Evolutionary conservation across 2,888 invertebrate species (phyloP).

Genomic region (Cephus runcator): DNA sequence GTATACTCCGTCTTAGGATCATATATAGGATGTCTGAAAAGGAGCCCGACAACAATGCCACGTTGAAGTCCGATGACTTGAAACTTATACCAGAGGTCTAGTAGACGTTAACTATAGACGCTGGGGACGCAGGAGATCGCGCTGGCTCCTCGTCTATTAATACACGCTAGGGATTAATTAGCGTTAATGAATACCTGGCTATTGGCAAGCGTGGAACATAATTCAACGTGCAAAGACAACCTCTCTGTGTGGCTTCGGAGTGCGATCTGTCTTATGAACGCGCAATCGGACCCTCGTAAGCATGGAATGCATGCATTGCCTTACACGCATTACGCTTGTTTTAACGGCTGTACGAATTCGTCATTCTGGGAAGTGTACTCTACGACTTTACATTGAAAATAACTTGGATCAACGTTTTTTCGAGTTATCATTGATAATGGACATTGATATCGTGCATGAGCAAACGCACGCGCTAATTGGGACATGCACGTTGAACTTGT

Average conservation of each 20-base stretch:
- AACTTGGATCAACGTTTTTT: background rate
- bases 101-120: background rate
- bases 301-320: background rate
- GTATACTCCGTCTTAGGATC: background rate
- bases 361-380: background rate
- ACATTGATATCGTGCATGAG: background rate
- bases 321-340: background rate
- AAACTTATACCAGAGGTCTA: background rate
- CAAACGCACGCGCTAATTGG: background rate
- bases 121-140: background rate
- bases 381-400: background rate
- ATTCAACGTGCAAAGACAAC: conserved; percentile 35
- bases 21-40: conserved; percentile 12
- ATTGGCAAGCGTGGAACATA: conserved; percentile 56
- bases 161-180: conserved; percentile 55
- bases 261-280: background rate
- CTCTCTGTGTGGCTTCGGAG: conserved; percentile 10
- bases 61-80: conserved; percentile 7
- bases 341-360: background rate
- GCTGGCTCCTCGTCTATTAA: conserved; percentile 36
- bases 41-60: conserved; percentile 23
- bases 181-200: conserved; percentile 56
- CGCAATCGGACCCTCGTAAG: background rate
- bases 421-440: background rate
- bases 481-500: background rate